Evolutionary conservation across 2,113 vertebrate genomes (phyloP).

Genomic region (Bombycilla garrulus): DNA sequence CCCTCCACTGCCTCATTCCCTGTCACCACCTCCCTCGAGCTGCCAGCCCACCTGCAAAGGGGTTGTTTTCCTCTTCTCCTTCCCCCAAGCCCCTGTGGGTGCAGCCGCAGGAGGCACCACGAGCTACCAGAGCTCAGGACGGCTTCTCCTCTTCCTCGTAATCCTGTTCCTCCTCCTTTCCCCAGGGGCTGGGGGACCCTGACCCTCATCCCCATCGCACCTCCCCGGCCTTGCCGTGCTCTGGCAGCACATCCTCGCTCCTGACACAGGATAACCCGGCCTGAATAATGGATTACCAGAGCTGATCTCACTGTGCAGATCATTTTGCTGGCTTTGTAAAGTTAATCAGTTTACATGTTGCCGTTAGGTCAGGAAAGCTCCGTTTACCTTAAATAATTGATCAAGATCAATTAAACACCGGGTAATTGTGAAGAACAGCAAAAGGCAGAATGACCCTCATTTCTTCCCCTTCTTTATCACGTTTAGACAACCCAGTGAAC

Average conservation of each 20-base stretch:
- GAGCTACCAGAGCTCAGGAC: neutral
- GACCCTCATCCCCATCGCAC: neutral
- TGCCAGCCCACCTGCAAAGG: neutral
- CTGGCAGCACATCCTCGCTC: neutral
- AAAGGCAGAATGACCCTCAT: neutral
- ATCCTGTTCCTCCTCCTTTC: neutral
- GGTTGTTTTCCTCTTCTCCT: neutral
- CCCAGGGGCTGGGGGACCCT: neutral
- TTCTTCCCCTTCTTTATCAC: neutral
- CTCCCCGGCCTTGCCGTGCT: rapidly evolving
- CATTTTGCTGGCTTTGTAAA: slow-evolving; percentile 44
- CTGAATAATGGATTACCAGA: neutral
- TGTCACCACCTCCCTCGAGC: rapidly evolving
- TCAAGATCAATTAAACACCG: slow-evolving; percentile 30
- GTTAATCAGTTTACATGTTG: slow-evolving; percentile 44
- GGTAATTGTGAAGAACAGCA: neutral
- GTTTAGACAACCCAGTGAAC: neutral
- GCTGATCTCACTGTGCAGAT: neutral
- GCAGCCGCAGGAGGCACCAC: neutral
- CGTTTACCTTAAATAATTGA: slow-evolving; percentile 52
- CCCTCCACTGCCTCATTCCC: rapidly evolving
- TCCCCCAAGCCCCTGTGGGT: rapidly evolving
- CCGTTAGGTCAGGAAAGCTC: slow-evolving; percentile 34
- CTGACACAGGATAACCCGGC: neutral
- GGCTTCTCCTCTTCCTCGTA: neutral